phyloP scores from a whole-genome alignment of 2,888 invertebrate species.

The Lasioglossum zephyrum region DNA sequence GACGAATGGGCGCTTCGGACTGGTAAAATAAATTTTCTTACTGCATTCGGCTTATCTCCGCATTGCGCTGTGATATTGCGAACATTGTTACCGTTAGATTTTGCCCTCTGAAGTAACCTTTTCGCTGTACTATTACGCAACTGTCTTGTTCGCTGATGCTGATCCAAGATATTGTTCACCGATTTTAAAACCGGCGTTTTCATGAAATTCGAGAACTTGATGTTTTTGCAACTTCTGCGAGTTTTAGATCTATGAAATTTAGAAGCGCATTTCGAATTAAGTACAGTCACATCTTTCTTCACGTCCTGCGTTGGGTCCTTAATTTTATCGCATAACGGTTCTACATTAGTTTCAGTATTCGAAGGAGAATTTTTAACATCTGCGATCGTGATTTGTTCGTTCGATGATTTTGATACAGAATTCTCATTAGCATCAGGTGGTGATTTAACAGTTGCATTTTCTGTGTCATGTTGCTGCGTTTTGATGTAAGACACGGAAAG shows the following conservation, averaged over 20 bases:
- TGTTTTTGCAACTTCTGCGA: slow-evolving; percentile 68
- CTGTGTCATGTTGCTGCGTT: slow-evolving; percentile 77
- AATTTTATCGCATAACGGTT: slow-evolving; percentile 51
- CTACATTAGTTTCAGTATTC: slow-evolving; percentile 59
- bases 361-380: slow-evolving; percentile 61
- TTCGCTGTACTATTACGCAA: slow-evolving; percentile 81
- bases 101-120: slow-evolving; percentile 80
- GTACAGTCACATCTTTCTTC: slow-evolving; percentile 48
- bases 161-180: slow-evolving; percentile 81
- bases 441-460: slow-evolving; percentile 58
- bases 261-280: slow-evolving; percentile 53
- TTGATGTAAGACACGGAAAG: slow-evolving; percentile 79
- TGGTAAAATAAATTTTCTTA: slow-evolving; percentile 91
- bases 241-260: slow-evolving; percentile 68
- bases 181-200: slow-evolving; percentile 80
- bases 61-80: slow-evolving; percentile 73
- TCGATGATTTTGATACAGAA: slow-evolving; percentile 56
- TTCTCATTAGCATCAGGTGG: slow-evolving; percentile 53
- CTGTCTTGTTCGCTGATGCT: slow-evolving; percentile 81
- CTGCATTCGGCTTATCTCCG: slow-evolving; percentile 80
- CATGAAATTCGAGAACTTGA: slow-evolving; percentile 73
- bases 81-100: slow-evolving; percentile 73
- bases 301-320: slow-evolving; percentile 36
- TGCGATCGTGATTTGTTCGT: slow-evolving; percentile 46
- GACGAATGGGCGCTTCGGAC: slow-evolving; percentile 93